phyloP scores from a whole-genome alignment of 2,888 invertebrate genomes.

The Patella depressa region DNA sequence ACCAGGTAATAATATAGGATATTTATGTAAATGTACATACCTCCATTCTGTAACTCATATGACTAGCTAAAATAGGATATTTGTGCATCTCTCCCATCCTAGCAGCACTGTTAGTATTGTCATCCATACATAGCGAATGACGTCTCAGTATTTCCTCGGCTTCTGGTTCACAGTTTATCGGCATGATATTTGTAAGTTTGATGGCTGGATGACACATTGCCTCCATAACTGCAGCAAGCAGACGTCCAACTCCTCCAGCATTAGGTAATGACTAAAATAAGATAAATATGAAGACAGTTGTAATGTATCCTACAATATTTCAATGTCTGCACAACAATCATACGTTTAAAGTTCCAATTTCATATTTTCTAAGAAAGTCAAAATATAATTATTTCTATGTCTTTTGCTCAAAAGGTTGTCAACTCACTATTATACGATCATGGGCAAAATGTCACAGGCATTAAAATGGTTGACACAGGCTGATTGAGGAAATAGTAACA shows the following conservation, averaged over 20 bases:
- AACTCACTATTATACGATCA: too few species aligned
- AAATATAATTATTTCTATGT: too few species aligned
- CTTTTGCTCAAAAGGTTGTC: too few species aligned
- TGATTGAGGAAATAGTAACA: too few species aligned
- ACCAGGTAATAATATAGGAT: slow-evolving; percentile 81
- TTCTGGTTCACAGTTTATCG: slow-evolving; percentile 76
- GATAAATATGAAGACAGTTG: background rate
- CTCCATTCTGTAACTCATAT: slow-evolving; percentile 81
- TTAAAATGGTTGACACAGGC: too few species aligned
- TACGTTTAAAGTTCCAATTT: too few species aligned
- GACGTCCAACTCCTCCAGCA: slow-evolving; percentile 74
- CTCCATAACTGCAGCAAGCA: slow-evolving; percentile 85
- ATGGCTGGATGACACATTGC: slow-evolving; percentile 86
- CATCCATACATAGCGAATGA: slow-evolving; percentile 64
- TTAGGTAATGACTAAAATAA: slow-evolving; percentile 54
- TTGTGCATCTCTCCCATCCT: slow-evolving; percentile 79
- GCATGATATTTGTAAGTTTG: slow-evolving; percentile 82
- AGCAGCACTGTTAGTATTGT: slow-evolving; percentile 72
- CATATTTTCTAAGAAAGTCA: too few species aligned
- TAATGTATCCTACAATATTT: background rate
- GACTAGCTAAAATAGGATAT: slow-evolving; percentile 84
- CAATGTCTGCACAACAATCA: too few species aligned
- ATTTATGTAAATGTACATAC: slow-evolving; percentile 71
- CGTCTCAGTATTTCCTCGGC: slow-evolving; percentile 65
- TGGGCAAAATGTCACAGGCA: too few species aligned